phyloP scores from a whole-genome alignment of 2,797 vertebrate genomes.

The Peromyscus nudipes region DNA sequence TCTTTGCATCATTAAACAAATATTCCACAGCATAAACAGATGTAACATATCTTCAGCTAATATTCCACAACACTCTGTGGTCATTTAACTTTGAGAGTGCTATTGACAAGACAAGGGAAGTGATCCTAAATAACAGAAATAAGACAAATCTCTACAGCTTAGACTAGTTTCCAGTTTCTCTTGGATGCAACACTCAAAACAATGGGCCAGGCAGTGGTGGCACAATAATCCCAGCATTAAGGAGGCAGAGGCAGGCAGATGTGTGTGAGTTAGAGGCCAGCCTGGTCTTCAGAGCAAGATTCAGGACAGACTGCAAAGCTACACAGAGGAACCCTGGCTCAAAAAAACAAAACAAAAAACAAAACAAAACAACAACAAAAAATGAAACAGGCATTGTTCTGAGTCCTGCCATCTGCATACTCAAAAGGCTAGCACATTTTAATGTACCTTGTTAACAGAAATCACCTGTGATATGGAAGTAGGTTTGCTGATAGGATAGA shows the following conservation, averaged over 20 bases:
- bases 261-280: no score
- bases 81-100: background rate
- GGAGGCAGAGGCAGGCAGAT: no score
- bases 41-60: background rate
- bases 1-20: background rate
- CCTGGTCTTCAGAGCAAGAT: no score
- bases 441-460: background rate
- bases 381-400: background rate
- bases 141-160: background rate
- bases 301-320: no score
- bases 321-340: no score
- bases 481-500: conserved; percentile 33
- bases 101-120: conserved; percentile 24
- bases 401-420: background rate
- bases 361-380: no score
- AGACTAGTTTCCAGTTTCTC: background rate
- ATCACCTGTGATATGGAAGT: background rate
- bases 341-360: no score
- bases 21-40: background rate
- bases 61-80: background rate
- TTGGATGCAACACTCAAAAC: background rate
- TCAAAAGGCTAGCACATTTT: background rate
- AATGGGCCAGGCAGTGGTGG: no score
- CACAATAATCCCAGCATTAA: no score
- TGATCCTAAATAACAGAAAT: background rate